Percentiles rank a stretch among this genome's conserved stretches.
Conservation (phyloP, 2,797 vertebrate species). For the Pseudomugil gertrudae region DNA sequence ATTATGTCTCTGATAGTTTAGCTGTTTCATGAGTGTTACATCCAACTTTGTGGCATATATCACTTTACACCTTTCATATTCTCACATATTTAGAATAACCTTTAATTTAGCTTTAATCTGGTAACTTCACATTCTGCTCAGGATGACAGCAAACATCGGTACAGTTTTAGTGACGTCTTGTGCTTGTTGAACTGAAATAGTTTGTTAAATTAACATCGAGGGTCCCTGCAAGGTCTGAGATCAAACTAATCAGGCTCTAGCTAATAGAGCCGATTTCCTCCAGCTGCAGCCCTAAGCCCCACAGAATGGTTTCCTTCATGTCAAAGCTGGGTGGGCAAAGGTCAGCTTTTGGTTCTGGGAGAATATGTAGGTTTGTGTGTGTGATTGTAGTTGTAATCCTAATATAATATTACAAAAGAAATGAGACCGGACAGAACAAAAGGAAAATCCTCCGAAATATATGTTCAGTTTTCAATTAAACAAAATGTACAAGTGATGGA, state of each 20-base stretch:
- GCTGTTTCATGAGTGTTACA: no score
- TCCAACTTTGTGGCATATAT: neutral
- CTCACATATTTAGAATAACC: neutral
- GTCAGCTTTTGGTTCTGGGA: conserved; percentile 46
- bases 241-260: conserved; percentile 58
- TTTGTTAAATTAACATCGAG: conserved; percentile 25
- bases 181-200: neutral
- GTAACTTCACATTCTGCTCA: neutral
- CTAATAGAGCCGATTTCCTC: conserved; percentile 66
- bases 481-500: neutral
- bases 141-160: neutral
- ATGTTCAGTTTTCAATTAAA: neutral
- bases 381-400: conserved; percentile 18
- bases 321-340: conserved; percentile 70
- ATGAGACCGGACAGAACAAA: neutral
- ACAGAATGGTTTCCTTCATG: conserved; percentile 70
- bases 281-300: conserved; percentile 52
- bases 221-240: conserved; percentile 30
- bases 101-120: neutral
- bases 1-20: no score
- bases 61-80: neutral
- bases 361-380: conserved; percentile 2
- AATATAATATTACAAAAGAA: conserved; percentile 10
- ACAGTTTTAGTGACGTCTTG: conserved; percentile 26
- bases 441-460: conserved; percentile 2